These are phyloP conservation scores for Busseola fusca DNA, from an alignment of 2,888 invertebrate genomes.

Conservation along the genomic window DNA sequence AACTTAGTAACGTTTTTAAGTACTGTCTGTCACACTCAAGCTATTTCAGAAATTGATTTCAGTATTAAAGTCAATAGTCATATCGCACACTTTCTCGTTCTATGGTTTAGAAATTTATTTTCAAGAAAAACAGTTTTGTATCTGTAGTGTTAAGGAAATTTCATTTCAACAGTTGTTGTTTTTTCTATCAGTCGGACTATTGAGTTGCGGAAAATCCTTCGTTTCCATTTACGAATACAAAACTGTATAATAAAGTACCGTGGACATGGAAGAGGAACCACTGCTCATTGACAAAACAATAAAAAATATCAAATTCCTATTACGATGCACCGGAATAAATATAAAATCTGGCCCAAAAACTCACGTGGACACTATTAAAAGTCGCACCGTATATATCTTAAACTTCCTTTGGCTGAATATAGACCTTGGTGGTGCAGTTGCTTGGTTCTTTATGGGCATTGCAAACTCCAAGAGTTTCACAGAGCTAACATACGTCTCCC, in stretches of 20 bases:
- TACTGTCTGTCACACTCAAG: background rate
- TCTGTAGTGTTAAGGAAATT: background rate
- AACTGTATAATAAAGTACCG: background rate
- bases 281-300: constrained; percentile 65
- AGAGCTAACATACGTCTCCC: constrained; percentile 68
- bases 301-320: constrained; percentile 63
- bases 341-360: constrained; percentile 61
- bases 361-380: constrained; percentile 37
- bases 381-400: constrained; percentile 62
- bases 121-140: background rate
- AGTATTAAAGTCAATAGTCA: background rate
- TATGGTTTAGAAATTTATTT: constrained; percentile 18
- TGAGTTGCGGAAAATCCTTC: background rate
- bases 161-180: background rate
- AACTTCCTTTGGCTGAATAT: constrained; percentile 69
- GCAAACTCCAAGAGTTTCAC: constrained; percentile 65
- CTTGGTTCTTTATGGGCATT: constrained; percentile 67
- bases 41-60: constrained; percentile 14
- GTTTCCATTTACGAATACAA: background rate
- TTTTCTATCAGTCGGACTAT: background rate
- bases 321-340: constrained; percentile 65
- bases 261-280: constrained; percentile 34
- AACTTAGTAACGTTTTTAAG: constrained; percentile 11
- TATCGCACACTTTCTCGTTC: constrained; percentile 20
- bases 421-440: constrained; percentile 66